Conservation (phyloP, 2,797 vertebrate genomes). For the Octomys mimax region DNA sequence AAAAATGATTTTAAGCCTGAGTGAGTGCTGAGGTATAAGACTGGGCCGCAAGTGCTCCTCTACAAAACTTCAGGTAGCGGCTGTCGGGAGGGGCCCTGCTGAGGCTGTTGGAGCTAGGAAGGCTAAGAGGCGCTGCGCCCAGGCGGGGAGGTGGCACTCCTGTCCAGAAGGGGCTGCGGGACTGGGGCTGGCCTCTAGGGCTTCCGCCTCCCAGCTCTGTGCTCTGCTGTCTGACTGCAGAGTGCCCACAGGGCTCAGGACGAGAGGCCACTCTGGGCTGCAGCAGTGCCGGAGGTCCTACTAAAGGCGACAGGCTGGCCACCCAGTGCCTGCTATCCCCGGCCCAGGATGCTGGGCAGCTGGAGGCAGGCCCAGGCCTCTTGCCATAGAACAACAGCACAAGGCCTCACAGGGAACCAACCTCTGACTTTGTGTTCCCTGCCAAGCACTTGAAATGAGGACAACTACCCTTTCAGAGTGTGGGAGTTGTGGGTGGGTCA, state of each 20-base stretch:
- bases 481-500: neutral
- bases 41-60: no score
- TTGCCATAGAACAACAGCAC: neutral
- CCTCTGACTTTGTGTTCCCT: neutral
- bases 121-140: neutral
- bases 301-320: neutral
- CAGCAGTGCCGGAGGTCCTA: neutral
- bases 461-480: neutral
- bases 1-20: conserved; percentile 5
- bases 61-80: no score
- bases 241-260: neutral
- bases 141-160: neutral
- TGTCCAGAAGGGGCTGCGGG: neutral
- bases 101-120: neutral
- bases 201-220: neutral
- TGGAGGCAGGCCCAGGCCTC: neutral
- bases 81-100: neutral
- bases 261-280: neutral
- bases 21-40: neutral
- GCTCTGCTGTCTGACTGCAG: neutral
- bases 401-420: neutral
- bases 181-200: neutral
- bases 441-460: neutral
- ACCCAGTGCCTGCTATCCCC: neutral
- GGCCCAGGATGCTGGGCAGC: neutral